Conservation (phyloP, 2,888 invertebrate genomes). For the Morinoia aosen region DNA sequence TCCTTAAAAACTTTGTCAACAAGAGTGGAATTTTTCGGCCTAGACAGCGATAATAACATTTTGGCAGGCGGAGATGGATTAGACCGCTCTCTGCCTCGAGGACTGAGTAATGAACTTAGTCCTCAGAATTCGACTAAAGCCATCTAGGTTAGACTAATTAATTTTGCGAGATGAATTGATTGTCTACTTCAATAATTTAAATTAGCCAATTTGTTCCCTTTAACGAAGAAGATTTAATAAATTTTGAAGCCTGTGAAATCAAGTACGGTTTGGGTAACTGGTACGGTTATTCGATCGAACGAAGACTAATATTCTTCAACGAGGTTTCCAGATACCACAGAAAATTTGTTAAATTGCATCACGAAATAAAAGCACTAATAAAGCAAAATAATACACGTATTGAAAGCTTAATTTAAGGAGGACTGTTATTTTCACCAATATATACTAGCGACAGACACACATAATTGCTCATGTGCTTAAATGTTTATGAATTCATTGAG, state of each 20-base stretch:
- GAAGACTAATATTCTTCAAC: neutral
- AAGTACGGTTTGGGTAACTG: neutral
- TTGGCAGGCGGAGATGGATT: constrained; percentile 13
- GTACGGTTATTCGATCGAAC: neutral
- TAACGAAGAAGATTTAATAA: neutral
- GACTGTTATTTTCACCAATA: no score
- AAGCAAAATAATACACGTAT: neutral
- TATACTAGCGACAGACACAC: no score
- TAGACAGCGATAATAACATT: constrained; percentile 37
- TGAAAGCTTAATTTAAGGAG: no score
- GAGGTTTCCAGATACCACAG: neutral
- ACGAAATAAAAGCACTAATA: neutral
- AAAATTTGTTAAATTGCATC: neutral
- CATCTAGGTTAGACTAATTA: neutral
- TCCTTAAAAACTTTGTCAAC: constrained; percentile 15
- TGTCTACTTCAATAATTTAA: neutral
- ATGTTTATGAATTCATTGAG: no score
- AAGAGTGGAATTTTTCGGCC: neutral
- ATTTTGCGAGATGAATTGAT: neutral
- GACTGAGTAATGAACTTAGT: neutral
- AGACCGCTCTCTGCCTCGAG: neutral
- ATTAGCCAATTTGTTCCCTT: neutral
- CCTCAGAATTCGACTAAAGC: neutral
- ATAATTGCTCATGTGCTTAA: no score
- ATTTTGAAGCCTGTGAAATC: neutral